Base-by-base conservation (phyloP, 2,797 vertebrate genomes). In the Trematomus bernacchii region DNA sequence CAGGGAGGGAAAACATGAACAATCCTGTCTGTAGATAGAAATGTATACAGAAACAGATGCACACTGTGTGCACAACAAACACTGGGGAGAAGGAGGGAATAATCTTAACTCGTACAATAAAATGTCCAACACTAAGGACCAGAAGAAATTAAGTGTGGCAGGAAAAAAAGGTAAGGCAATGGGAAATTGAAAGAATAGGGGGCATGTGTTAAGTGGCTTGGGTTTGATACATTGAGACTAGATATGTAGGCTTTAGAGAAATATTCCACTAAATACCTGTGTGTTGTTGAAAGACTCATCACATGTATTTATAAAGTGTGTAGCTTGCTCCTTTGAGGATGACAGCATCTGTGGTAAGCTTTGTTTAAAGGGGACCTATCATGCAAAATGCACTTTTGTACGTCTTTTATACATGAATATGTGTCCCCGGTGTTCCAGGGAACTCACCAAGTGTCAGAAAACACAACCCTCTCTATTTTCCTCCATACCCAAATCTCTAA, bases 1-100 rank as follows among this genome's bases (percentile, higher is more conserved):
- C 42, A 0, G 59, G 61, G 76, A 79, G 46, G 73, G 59, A 75
- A 78, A 85, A 85, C 79, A 73, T 82, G 40, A 67, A 16, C 44
- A 65, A 59, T 70, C 12, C 63, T 33, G 54, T 66, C 46, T 63
- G 66, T 65, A 48, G 48, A 80, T 66, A 71, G 21, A 74, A 66
- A 71, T 73, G 40, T 48, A 59, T 37, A 48, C 53, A 53, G 51
- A 75, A 58, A 65, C 21, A 19, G 43, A 46, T 6, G 3, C 21
- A 37, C 51, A 23, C 23, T 30, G 15, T 40, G 23, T 47, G n/a
- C 53, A 62, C n/a, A 74, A 10, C n/a, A 61, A 48, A 11, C 47
- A 63, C 70, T 11, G 1, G 23, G 53, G 21, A 57, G 15, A 53
- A 10, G 16, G 12, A 54, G 58, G 53, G 69, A 72, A 64, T 21